Percentiles rank a stretch among this genome's conserved stretches.
Evolutionary conservation across 1,140 invertebrate species (phyloP).

Genomic region (Drosophila leontia): DNA sequence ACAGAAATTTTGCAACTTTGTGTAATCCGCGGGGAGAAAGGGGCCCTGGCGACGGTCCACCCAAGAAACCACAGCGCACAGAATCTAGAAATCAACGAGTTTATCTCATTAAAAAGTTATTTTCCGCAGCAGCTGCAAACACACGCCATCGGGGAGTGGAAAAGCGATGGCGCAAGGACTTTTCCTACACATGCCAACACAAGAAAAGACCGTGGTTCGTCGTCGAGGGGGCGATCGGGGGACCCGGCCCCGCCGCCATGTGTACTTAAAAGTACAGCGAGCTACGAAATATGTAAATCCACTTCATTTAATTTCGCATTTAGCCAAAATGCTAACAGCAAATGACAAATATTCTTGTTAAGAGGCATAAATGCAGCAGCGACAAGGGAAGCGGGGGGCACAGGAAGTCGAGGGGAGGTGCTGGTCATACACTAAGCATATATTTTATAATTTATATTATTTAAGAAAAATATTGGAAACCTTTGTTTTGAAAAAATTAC

Average conservation of each 20-base stretch:
- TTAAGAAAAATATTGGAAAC: too few species aligned
- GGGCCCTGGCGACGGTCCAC: slow-evolving; percentile 56
- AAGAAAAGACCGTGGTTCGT: slow-evolving; percentile 24
- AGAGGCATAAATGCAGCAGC: slow-evolving; percentile 75
- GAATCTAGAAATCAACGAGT: slow-evolving; percentile 84
- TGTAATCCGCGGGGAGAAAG: slow-evolving; percentile 72
- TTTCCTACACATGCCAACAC: slow-evolving; percentile 71
- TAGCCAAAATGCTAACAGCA: slow-evolving; percentile 83
- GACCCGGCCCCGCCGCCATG: slow-evolving; percentile 52
- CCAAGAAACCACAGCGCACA: slow-evolving; percentile 74
- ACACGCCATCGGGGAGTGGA: slow-evolving; percentile 53
- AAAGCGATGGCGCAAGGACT: slow-evolving; percentile 47
- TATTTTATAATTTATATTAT: not conserved
- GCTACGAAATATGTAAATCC: slow-evolving; percentile 82
- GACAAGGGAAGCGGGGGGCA: slow-evolving; percentile 4
- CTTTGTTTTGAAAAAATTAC: too few species aligned
- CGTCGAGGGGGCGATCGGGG: not conserved
- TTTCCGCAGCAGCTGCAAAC: slow-evolving; percentile 82
- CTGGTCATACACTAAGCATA: not conserved
- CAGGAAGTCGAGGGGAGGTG: slow-evolving; percentile 13
- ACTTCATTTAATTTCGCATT: slow-evolving; percentile 84
- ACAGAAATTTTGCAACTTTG: slow-evolving; percentile 83
- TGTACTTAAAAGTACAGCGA: slow-evolving; percentile 78
- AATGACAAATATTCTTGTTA: slow-evolving; percentile 84
- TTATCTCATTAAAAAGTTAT: slow-evolving; percentile 84